Evolutionary conservation across 2,888 invertebrate genomes (phyloP).

Genomic region (Amiota minor): DNA sequence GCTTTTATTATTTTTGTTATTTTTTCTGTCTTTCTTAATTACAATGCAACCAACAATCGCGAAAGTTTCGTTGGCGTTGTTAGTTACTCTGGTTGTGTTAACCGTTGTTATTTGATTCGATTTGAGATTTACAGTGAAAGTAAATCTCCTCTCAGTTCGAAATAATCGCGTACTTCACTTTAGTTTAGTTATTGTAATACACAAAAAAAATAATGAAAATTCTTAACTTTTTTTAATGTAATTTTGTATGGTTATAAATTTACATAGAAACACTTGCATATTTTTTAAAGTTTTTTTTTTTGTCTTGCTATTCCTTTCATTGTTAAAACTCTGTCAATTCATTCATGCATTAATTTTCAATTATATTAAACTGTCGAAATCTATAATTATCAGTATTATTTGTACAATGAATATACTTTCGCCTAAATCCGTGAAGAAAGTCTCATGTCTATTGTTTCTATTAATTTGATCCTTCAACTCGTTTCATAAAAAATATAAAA

Average conservation of each 20-base stretch:
- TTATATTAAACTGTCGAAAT: not conserved
- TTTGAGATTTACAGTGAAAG: constrained; percentile 16
- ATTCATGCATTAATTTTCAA: not conserved
- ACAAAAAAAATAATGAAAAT: too few relatives aligned
- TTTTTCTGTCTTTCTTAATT: constrained; percentile 53
- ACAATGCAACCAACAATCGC: constrained; percentile 49
- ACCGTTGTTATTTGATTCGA: not conserved
- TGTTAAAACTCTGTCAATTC: too few relatives aligned
- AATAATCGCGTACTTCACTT: too few relatives aligned
- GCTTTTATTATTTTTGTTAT: constrained; percentile 20
- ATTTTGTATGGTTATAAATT: not conserved
- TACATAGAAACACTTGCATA: not conserved
- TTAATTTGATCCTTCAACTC: not conserved
- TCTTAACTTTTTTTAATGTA: too few relatives aligned
- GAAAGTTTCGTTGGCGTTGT: constrained; percentile 53
- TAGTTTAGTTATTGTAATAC: too few relatives aligned
- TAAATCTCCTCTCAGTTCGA: not conserved
- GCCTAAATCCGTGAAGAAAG: not conserved
- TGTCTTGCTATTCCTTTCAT: too few relatives aligned
- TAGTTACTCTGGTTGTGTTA: constrained; percentile 34
- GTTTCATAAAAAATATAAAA: not conserved
- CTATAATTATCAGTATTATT: not conserved
- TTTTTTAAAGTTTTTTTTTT: too few relatives aligned
- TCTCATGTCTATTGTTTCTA: not conserved
- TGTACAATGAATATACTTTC: constrained; percentile 5